Percentiles rank a stretch among this genome's conserved stretches.
These are phyloP conservation scores for Bos indicus DNA, from an alignment of 2,113 vertebrate species.

Conservation along the genomic window DNA sequence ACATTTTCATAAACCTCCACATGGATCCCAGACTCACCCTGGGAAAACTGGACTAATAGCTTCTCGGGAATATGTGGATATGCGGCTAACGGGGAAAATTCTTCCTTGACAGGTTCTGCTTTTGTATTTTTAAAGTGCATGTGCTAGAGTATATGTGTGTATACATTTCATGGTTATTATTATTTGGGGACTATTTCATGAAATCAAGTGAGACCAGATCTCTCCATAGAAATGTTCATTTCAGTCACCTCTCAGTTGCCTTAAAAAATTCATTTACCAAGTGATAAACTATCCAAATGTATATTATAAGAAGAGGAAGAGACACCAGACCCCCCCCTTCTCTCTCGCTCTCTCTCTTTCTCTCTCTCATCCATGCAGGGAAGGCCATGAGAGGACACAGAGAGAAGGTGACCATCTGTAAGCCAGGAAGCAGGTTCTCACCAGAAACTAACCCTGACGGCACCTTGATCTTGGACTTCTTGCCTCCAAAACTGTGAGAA, in stretches of 20 bases:
- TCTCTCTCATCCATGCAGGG: not conserved
- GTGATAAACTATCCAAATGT: not conserved
- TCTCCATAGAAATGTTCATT: not conserved
- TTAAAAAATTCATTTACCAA: not conserved
- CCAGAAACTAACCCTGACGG: not conserved
- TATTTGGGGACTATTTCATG: not conserved
- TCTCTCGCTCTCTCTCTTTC: accelerated
- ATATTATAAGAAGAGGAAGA: not conserved
- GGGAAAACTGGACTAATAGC: not conserved
- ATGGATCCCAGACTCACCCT: not conserved
- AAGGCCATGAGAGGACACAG: not conserved
- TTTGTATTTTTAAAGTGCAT: not conserved
- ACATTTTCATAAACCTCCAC: not conserved
- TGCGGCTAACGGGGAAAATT: not conserved
- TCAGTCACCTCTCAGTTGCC: not conserved
- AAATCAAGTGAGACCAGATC: not conserved
- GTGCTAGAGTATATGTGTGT: not conserved
- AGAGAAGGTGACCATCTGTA: not conserved
- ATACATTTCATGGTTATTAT: not conserved
- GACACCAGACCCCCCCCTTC: not conserved
- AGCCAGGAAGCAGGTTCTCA: not conserved
- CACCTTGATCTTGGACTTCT: not conserved
- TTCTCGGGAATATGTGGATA: not conserved
- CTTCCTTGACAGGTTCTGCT: not conserved
- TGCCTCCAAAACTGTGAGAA: not conserved